Percentiles rank a stretch among this genome's conserved stretches.
Evolutionary conservation across 2,888 invertebrate species (phyloP).

Genomic region (Tortricodes alternella): DNA sequence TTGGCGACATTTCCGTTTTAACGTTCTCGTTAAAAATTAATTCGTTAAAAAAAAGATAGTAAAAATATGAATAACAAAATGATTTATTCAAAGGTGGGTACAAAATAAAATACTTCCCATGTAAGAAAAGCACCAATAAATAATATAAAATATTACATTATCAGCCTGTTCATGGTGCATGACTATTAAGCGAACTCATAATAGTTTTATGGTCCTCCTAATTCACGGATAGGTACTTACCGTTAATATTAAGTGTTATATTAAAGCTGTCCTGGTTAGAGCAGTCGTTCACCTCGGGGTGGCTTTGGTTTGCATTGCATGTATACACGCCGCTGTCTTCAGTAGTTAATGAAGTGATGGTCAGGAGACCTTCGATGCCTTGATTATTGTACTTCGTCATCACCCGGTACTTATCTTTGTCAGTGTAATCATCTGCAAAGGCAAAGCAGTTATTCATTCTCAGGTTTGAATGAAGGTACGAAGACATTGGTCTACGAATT

Average conservation of each 20-base stretch:
- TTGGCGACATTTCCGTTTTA: neutral
- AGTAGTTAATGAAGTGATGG: slow-evolving; percentile 53
- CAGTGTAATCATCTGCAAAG: slow-evolving; percentile 11
- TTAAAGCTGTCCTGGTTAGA: slow-evolving; percentile 42
- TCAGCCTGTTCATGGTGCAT: too few species aligned
- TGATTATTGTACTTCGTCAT: slow-evolving; percentile 63
- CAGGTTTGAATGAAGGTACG: too few species aligned
- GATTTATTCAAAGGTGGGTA: too few species aligned
- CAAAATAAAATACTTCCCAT: too few species aligned
- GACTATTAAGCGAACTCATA: too few species aligned
- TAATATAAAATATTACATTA: too few species aligned
- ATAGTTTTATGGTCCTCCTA: neutral
- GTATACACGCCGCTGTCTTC: slow-evolving; percentile 60
- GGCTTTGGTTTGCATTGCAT: slow-evolving; percentile 59
- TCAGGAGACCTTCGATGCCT: slow-evolving; percentile 64
- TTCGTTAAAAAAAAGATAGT: neutral
- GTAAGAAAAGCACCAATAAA: too few species aligned
- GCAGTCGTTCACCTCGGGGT: slow-evolving; percentile 45
- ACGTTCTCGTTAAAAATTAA: neutral
- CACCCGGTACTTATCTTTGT: slow-evolving; percentile 54
- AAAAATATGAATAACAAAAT: neutral
- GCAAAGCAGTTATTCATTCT: too few species aligned
- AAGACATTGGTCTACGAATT: too few species aligned
- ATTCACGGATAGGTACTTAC: slow-evolving; percentile 47
- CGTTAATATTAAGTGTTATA: slow-evolving; percentile 60